Conservation (phyloP, 2,113 vertebrate genomes). For the Sakesphorus luctuosus region DNA sequence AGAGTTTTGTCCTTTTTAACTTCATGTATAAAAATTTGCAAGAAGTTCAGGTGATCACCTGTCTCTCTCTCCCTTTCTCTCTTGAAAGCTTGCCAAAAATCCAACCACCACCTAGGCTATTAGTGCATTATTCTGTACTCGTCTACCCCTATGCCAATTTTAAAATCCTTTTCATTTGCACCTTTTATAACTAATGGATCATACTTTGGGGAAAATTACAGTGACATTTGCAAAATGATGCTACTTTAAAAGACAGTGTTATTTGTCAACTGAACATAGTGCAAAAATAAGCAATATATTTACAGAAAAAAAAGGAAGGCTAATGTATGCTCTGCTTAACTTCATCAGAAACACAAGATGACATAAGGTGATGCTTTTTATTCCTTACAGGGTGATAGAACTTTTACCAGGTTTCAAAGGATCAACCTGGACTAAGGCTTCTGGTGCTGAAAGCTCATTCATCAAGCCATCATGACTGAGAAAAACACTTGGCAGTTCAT, state of each 20-base stretch:
- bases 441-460: constrained; percentile 40
- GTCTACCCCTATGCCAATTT: constrained; percentile 30
- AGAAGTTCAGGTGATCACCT: not conserved
- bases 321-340: constrained; percentile 8
- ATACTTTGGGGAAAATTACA: constrained; percentile 67
- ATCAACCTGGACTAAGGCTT: not conserved
- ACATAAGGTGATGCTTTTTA: constrained; percentile 29
- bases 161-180: constrained; percentile 52
- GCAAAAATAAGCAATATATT: constrained; percentile 54
- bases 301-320: not conserved
- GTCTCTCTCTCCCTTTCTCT: not conserved
- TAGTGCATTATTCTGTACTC: constrained; percentile 32
- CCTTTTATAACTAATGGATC: constrained; percentile 67
- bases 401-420: not conserved
- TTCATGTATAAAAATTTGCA: not conserved
- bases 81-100: constrained; percentile 36
- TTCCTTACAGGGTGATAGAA: not conserved
- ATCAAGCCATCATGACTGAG: constrained; percentile 9
- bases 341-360: constrained; percentile 28
- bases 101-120: constrained; percentile 4
- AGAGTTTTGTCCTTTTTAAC: not conserved
- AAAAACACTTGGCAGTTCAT: constrained; percentile 31
- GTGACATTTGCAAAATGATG: constrained; percentile 68
- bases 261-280: constrained; percentile 36
- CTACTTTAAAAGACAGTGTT: constrained; percentile 64